Conservation (phyloP, 2,113 vertebrate species). For the Callaeas wilsoni region DNA sequence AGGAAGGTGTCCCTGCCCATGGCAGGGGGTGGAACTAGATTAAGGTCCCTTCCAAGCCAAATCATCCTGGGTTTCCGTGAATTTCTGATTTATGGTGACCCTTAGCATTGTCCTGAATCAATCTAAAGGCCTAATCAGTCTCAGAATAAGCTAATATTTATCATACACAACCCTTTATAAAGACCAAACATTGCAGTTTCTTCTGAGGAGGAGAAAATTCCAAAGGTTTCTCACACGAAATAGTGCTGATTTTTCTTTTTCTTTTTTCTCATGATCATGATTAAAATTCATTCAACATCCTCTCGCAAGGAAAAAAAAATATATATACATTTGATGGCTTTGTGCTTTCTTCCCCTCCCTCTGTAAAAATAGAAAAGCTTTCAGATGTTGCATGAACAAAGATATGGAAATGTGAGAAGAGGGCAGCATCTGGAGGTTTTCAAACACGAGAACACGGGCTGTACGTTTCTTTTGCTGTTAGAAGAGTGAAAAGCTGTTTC, state of each 20-base stretch:
- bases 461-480: constrained; percentile 78
- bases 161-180: background rate
- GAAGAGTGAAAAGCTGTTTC: constrained; percentile 90
- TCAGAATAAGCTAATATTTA: constrained; percentile 17
- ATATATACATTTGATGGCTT: constrained; percentile 57
- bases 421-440: constrained; percentile 88
- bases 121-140: background rate
- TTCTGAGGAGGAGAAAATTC: constrained; percentile 43
- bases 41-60: background rate
- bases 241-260: constrained; percentile 28
- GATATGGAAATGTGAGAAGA: constrained; percentile 78
- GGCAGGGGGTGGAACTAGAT: background rate
- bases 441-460: constrained; percentile 79
- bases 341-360: constrained; percentile 49
- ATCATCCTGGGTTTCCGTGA: background rate
- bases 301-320: background rate
- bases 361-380: constrained; percentile 65
- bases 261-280: background rate
- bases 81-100: background rate
- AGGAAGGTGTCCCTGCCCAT: background rate
- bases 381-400: constrained; percentile 80
- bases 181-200: background rate
- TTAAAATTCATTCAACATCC: constrained; percentile 65
- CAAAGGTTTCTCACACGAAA: constrained; percentile 47
- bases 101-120: background rate